Percentiles rank a stretch among this genome's conserved stretches.
These are phyloP conservation scores for Heliconius himera DNA, from an alignment of 1,140 invertebrate genomes.

Conservation along the genomic window DNA sequence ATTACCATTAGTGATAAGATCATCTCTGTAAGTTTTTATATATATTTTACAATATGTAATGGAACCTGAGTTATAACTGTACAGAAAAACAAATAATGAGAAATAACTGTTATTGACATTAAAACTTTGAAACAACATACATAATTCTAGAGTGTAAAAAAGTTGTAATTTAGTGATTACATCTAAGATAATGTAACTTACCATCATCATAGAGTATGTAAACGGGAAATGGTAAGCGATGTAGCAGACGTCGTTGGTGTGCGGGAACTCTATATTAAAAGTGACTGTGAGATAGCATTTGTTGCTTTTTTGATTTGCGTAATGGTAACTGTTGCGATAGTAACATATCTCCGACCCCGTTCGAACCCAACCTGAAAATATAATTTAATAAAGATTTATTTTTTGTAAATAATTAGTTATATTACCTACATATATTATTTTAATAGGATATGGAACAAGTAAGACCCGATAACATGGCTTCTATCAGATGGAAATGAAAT, in stretches of 20 bases:
- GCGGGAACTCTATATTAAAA: constrained; percentile 91
- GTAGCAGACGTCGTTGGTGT: constrained; percentile 92
- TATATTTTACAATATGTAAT: not conserved
- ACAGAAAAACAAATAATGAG: constrained; percentile 8
- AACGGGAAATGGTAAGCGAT: constrained; percentile 96
- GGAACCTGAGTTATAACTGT: not conserved
- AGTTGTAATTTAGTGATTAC: not conserved
- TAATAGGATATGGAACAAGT: too few relatives aligned
- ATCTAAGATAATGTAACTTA: constrained; percentile 55
- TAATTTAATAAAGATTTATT: not conserved
- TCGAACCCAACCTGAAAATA: constrained; percentile 85
- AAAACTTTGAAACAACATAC: not conserved
- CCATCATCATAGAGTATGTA: constrained; percentile 91
- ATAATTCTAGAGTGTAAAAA: not conserved
- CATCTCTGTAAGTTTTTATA: not conserved
- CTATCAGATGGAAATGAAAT: too few relatives aligned
- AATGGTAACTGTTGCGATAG: constrained; percentile 87
- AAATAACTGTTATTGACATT: constrained; percentile 2
- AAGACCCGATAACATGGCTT: too few relatives aligned
- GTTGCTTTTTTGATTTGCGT: constrained; percentile 76
- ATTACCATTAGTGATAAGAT: too few relatives aligned
- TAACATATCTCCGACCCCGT: constrained; percentile 91
- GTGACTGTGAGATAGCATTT: constrained; percentile 90
- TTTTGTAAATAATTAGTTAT: not conserved
- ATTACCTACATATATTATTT: too few relatives aligned